Conservation (phyloP, 2,113 vertebrate genomes). For the Hymenochirus boettgeri region DNA sequence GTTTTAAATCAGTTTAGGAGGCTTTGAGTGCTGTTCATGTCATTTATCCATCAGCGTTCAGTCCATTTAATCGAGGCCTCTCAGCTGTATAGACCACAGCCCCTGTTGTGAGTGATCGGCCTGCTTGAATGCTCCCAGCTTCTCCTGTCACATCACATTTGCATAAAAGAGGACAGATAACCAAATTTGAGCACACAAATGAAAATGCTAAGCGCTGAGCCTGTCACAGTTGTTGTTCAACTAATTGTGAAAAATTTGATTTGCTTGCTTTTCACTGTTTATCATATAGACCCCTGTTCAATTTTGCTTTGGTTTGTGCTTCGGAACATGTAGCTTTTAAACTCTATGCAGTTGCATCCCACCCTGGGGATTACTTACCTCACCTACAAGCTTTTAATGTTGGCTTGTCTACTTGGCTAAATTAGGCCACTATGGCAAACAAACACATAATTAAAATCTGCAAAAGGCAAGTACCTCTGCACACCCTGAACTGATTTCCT, state of each 20-base stretch:
- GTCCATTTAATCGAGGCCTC: conserved; percentile 71
- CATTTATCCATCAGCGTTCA: conserved; percentile 71
- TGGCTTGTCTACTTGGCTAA: conserved; percentile 75
- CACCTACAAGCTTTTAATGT: conserved; percentile 78
- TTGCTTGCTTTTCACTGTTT: conserved; percentile 79
- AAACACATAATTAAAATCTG: conserved; percentile 79
- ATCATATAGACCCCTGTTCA: conserved; percentile 76
- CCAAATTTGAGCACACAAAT: conserved; percentile 91
- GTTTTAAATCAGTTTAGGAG: conserved; percentile 74
- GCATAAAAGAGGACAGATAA: conserved; percentile 89
- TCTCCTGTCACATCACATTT: conserved; percentile 82
- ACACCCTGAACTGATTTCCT: conserved; percentile 66
- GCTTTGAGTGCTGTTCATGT: conserved; percentile 63
- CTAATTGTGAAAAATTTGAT: conserved; percentile 99
- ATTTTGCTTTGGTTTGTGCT: conserved; percentile 62
- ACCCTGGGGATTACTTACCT: conserved; percentile 80
- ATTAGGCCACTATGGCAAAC: conserved; percentile 76
- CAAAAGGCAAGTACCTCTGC: conserved; percentile 65
- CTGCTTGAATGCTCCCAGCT: conserved; percentile 74
- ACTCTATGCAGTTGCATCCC: conserved; percentile 61
- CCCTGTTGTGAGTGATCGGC: conserved; percentile 80
- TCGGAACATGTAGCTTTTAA: conserved; percentile 68
- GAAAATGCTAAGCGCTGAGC: conserved; percentile 78
- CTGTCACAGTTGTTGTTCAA: conserved; percentile 87
- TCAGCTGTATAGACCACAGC: conserved; percentile 62